Conservation (phyloP, 2,888 invertebrate species). For the Orchesella flavescens region DNA sequence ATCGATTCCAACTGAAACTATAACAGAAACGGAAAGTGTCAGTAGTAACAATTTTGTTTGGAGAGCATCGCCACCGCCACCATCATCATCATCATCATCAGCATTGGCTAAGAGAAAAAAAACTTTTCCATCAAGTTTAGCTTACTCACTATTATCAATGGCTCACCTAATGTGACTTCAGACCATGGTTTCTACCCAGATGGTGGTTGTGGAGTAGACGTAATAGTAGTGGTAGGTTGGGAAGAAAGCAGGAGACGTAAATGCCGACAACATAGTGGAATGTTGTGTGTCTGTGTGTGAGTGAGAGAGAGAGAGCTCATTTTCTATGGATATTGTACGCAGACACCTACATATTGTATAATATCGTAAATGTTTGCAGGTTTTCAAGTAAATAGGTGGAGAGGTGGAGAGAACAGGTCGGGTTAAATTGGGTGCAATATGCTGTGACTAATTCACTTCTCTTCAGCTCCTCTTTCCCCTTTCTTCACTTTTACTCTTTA, state of each 20-base stretch:
- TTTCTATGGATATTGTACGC: not conserved
- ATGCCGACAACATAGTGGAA: too few relatives aligned
- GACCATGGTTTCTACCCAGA: not conserved
- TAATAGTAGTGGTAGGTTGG: not conserved
- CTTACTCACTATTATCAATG: constrained; percentile 29
- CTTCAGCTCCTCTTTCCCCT: constrained; percentile 32
- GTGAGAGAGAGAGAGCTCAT: not conserved
- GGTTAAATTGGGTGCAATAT: constrained; percentile 62
- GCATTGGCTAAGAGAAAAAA: not conserved
- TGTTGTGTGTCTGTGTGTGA: not conserved
- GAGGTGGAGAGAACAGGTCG: constrained; percentile 42
- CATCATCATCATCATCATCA: constrained; percentile 1
- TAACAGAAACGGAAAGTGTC: not conserved
- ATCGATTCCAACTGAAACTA: not conserved
- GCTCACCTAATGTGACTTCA: constrained; percentile 41
- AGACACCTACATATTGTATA: not conserved
- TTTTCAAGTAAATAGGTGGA: constrained; percentile 26
- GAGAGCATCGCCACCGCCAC: not conserved
- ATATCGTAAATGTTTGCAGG: constrained; percentile 43
- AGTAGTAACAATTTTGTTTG: not conserved
- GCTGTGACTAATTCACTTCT: constrained; percentile 59
- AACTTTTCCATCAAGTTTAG: constrained; percentile 52
- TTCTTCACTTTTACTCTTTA: constrained; percentile 16
- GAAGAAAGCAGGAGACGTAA: too few relatives aligned
- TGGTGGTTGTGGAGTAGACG: not conserved